Base-by-base conservation (phyloP, 2,113 vertebrate species). In the Aegotheles bennettii region DNA sequence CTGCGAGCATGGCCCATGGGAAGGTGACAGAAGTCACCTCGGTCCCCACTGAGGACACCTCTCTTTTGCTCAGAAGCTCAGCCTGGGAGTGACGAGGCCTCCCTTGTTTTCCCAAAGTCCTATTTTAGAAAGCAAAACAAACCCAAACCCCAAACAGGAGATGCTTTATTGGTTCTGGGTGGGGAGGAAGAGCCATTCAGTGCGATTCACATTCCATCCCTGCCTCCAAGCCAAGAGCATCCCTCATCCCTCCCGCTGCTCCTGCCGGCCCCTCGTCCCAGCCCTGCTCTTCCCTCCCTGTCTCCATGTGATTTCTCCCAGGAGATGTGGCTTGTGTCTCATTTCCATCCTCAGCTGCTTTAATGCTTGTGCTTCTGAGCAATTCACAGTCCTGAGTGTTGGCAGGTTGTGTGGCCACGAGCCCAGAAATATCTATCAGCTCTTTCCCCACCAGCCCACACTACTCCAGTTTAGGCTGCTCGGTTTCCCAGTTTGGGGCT, bases 261-360 rank as follows among this genome's bases (percentile, higher is more conserved):
- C 42, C 69, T 2, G 1, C 33, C 0, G 3, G 1, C 10, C 35
- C 57, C 50, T 43, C 5, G 0, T 3, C 65, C 83, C 56, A 23
- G 36, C 1, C 35, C 65, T 28, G 35, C 42, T 45, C 53, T 35
- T 56, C 59, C 53, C 61, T 38, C 25, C 45, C 38, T 6, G 60
- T 35, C 48, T 16, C 35, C 0, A 0, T 4, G 5, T 6, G 2
- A 10, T 43, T 45, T 17, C 67, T 57, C 83, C 3, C 1, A 0
- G 26, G 65, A 81, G 42, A 65, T 12, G 9, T 33, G 47, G 42
- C 65, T 84, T 1, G 0, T 28, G 70, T 29, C 18, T 3, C 35
- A 2, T 11, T 79, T 56, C 75, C 59, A 26, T 63, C 70, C 43
- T 54, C 16, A 2, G 48, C 24, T 2, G 2, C 59, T 36, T 35